Evolutionary conservation across 1,140 invertebrate species (phyloP), one percentile per base, ranked within the genome.

Genomic region (Heliconius congener): DNA sequence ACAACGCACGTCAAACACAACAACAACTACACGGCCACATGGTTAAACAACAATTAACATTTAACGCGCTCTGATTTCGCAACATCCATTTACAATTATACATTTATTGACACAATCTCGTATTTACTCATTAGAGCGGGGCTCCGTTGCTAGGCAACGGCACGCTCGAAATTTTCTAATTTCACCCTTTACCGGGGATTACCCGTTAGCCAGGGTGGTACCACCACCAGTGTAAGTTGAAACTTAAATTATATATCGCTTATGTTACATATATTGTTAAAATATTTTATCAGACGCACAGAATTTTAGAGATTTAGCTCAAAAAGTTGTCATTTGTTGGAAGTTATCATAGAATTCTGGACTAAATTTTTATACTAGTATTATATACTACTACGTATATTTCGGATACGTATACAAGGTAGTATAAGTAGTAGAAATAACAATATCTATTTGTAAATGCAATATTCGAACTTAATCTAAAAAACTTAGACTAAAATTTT

Each of bases 121-220:
- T 66, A 66, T 66, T 66, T 66, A 66, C 60, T 66, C 57, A 27
- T 66, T 66, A 66, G 60, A 66, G 57, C 57, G 60, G 60, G 13
- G 23, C 74, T 16, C 70, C 77, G 89, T 90, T 85, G 83, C 89
- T 79, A 84, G 73, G 89, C 86, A 86, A 91, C 89, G 84, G 87
- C 89, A 91, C 88, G 89, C 78, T 77, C 75, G 71, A 72, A 84
- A 87, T 86, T 84, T 84, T 80, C 80, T 84, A 84, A 86, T 86
- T 85, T 83, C 84, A 88, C 87, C 86, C 88, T 87, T 88, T 79
- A 39, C 78, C 60, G 34, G 55, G 72, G 57, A 74, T 79, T 74
- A 71, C 73, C n/a, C 60, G 60, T 5, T 66, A 66, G 13, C 27
- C 60, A 66, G 27, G 60, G 60, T 66, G 60, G 60, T 13, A 30